phyloP scores from a whole-genome alignment of 2,113 vertebrate species.

The Microcebus griseorufus region DNA sequence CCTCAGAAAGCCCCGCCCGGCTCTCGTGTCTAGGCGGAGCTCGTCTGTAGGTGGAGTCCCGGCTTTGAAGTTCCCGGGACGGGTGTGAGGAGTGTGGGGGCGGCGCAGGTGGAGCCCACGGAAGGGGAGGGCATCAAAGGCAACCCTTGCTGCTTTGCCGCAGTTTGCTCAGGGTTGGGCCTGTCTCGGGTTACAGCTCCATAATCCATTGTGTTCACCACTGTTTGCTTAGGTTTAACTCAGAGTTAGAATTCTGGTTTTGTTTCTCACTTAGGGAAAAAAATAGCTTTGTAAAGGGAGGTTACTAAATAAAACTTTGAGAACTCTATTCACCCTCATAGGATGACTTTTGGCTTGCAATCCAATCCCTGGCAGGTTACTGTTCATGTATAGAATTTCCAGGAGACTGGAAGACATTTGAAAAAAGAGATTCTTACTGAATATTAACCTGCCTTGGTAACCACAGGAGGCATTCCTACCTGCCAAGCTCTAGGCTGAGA shows the following conservation, averaged over 20 bases:
- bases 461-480: not conserved
- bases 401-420: not conserved
- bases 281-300: not conserved
- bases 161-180: constrained; percentile 41
- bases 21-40: constrained; percentile 4
- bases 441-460: not conserved
- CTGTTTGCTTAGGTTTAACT: constrained; percentile 52
- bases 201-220: not conserved
- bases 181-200: constrained; percentile 29
- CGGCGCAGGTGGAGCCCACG: not conserved
- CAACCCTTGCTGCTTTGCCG: not conserved
- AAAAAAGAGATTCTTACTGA: not conserved
- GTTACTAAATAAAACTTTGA: constrained; percentile 37
- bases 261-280: constrained; percentile 47
- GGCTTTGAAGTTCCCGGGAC: constrained; percentile 57
- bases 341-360: not conserved
- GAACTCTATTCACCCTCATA: not conserved
- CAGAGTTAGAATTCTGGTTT: constrained; percentile 40
- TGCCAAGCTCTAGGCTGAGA: not conserved
- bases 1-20: not conserved
- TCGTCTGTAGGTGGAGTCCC: not conserved
- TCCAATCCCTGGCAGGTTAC: not conserved
- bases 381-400: not conserved
- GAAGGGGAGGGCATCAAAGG: constrained; percentile 41
- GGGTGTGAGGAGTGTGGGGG: not conserved